phyloP scores from a whole-genome alignment of 2,888 invertebrate genomes.

The Drosophila imparisetae region DNA sequence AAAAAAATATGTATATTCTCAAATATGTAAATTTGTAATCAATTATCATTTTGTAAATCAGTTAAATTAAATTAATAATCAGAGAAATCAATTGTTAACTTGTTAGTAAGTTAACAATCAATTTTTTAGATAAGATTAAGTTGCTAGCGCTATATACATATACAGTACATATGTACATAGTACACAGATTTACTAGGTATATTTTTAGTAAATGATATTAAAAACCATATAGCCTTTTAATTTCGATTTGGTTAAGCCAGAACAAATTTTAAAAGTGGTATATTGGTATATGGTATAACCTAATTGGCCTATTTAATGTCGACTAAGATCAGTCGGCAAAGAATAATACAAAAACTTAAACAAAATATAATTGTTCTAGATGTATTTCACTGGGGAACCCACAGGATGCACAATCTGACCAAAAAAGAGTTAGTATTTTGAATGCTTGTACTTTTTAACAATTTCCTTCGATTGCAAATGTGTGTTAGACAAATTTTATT shows the following conservation, averaged over 20 bases:
- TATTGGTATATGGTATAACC: too few species aligned
- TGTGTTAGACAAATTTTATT: too few species aligned
- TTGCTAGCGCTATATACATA: neutral
- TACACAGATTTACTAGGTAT: neutral
- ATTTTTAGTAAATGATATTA: neutral
- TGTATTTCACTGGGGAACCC: neutral
- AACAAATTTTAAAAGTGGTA: neutral
- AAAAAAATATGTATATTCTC: neutral
- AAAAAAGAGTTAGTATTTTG: neutral
- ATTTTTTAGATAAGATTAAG: neutral
- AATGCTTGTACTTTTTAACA: neutral
- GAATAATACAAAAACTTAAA: neutral
- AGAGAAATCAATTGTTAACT: neutral
- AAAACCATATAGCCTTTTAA: neutral
- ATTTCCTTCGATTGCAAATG: neutral
- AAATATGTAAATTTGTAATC: neutral
- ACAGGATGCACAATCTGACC: neutral
- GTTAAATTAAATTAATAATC: neutral
- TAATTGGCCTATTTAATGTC: neutral
- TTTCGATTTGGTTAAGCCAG: neutral
- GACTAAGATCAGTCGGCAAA: neutral
- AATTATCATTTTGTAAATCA: neutral
- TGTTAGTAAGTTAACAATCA: neutral
- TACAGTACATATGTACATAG: neutral
- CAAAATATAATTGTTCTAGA: neutral